Conservation (phyloP, 2,113 vertebrate genomes). For the Procavia capensis region DNA sequence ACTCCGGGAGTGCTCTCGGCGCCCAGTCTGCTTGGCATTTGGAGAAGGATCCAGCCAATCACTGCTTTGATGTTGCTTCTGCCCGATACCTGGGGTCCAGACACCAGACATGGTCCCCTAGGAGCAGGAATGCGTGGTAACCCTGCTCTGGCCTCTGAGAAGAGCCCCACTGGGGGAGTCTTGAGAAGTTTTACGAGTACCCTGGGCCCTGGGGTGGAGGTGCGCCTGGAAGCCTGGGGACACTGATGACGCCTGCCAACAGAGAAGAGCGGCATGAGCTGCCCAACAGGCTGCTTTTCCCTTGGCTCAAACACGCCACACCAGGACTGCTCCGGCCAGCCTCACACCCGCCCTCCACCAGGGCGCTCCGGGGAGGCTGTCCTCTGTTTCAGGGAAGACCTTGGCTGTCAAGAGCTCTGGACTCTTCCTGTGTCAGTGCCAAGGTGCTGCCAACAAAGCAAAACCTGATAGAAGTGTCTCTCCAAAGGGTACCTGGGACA, state of each 20-base stretch:
- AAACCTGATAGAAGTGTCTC: background rate
- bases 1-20: background rate
- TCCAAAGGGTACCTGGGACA: background rate
- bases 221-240: background rate
- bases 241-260: background rate
- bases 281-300: background rate
- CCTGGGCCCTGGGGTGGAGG: background rate
- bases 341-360: background rate
- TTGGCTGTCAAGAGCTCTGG: background rate
- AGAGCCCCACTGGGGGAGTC: background rate
- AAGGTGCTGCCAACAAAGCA: background rate
- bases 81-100: slow-evolving; percentile 32
- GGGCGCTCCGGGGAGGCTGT: background rate
- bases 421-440: background rate
- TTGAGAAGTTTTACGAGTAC: background rate
- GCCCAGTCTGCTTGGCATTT: slow-evolving; percentile 51
- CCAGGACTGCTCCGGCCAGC: background rate
- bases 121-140: background rate
- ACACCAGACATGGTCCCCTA: background rate
- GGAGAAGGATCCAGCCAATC: slow-evolving; percentile 56
- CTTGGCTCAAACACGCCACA: background rate
- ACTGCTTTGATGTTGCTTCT: slow-evolving; percentile 52
- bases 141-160: background rate
- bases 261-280: background rate
- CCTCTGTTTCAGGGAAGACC: background rate